These are phyloP conservation scores for Periophthalmus modestus DNA, from an alignment of 2,113 vertebrate genomes.

Conservation along the genomic window DNA sequence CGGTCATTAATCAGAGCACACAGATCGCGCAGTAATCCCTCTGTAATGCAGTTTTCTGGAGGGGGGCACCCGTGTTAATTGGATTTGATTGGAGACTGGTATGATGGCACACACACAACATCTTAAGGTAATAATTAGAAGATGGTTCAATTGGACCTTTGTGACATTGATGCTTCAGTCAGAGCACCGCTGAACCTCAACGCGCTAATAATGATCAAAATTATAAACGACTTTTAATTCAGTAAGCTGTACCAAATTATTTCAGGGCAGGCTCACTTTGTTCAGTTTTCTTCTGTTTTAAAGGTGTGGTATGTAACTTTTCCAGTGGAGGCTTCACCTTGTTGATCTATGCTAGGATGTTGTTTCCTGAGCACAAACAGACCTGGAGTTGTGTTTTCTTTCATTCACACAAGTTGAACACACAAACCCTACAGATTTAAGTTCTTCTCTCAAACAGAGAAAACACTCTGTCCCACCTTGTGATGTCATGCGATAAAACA, in stretches of 20 bases:
- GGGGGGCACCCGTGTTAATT: slow-evolving; percentile 74
- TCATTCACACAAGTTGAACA: too few species aligned
- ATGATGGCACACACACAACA: slow-evolving; percentile 76
- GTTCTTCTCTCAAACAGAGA: too few species aligned
- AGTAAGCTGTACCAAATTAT: slow-evolving; percentile 1
- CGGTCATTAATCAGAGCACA: slow-evolving; percentile 79
- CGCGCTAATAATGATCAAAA: slow-evolving; percentile 20
- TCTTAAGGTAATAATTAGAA: slow-evolving; percentile 79
- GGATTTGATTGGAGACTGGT: slow-evolving; percentile 78
- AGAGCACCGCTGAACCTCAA: slow-evolving; percentile 8
- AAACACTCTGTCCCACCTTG: too few species aligned
- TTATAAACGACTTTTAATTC: neutral
- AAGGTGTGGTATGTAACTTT: too few species aligned
- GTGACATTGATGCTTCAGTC: slow-evolving; percentile 37
- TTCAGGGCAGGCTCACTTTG: neutral
- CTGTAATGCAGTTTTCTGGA: slow-evolving; percentile 77
- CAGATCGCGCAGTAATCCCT: slow-evolving; percentile 76
- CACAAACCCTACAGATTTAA: too few species aligned
- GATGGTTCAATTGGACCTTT: slow-evolving; percentile 72
- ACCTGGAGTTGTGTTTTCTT: too few species aligned
- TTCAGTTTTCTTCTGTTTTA: too few species aligned
- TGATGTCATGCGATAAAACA: too few species aligned
- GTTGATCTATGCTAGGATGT: too few species aligned
- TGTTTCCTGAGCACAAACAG: too few species aligned
- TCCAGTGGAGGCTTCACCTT: too few species aligned